A percentile compares a stretch with the other conserved stretches of the same genome.
Conservation (phyloP, 2,797 vertebrate species). For the Crocidura indochinensis region DNA sequence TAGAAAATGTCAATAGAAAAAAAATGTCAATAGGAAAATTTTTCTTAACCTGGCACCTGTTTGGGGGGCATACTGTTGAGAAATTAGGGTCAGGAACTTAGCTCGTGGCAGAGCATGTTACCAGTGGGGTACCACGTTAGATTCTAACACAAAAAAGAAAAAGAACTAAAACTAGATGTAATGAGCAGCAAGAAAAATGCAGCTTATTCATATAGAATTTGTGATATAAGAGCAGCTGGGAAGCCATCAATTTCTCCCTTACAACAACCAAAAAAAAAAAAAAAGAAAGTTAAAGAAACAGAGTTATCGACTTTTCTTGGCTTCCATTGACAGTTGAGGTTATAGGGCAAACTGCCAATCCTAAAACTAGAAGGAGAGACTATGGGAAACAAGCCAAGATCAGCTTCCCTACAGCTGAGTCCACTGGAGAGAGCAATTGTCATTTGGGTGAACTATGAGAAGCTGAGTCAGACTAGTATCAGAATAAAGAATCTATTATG, state of each 20-base stretch:
- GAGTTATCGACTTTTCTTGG: background rate
- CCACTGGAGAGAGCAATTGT: background rate
- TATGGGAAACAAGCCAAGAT: background rate
- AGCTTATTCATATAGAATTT: constrained; percentile 1
- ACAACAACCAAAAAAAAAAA: background rate
- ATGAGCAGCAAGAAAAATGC: constrained; percentile 22
- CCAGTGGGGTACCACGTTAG: too few species aligned
- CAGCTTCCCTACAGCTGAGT: background rate
- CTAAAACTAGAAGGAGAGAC: background rate
- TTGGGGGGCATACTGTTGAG: background rate
- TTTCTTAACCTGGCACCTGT: background rate
- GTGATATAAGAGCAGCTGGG: background rate
- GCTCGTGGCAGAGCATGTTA: too few species aligned
- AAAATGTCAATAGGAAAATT: background rate
- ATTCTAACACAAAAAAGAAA: too few species aligned
- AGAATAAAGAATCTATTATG: background rate
- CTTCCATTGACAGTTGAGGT: background rate
- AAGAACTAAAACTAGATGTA: background rate
- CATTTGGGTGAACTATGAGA: background rate
- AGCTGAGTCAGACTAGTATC: background rate
- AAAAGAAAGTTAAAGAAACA: background rate
- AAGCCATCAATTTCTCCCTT: background rate
- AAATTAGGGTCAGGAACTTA: background rate
- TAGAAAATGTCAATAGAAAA: background rate
- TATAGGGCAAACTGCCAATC: background rate